Evolutionary conservation across 2,888 invertebrate species (phyloP).

Genomic region (Tetanocera ferruginea): DNA sequence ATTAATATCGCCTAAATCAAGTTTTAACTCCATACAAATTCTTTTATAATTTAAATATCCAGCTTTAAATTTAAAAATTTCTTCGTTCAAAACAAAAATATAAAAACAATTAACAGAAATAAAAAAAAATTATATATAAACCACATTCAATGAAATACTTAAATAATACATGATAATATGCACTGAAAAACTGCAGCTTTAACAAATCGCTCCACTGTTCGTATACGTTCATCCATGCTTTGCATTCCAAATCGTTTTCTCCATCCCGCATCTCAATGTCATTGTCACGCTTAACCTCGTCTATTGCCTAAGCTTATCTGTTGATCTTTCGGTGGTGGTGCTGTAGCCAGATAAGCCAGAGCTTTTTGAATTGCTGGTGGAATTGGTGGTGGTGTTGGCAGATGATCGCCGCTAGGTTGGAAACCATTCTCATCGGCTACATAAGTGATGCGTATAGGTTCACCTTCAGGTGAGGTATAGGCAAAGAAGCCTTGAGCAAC

Average conservation of each 20-base stretch:
- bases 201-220: not conserved
- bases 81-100: no score
- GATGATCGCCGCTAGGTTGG: slow-evolving; percentile 72
- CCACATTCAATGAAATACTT: not conserved
- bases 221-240: no score
- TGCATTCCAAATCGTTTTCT: not conserved
- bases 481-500: slow-evolving; percentile 76
- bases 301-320: slow-evolving; percentile 51
- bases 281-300: slow-evolving; percentile 56
- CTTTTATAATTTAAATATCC: no score
- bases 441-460: slow-evolving; percentile 74
- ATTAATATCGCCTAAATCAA: no score
- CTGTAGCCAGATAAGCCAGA: slow-evolving; percentile 76
- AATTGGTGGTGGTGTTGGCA: slow-evolving; percentile 76
- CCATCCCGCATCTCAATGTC: not conserved
- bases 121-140: not conserved
- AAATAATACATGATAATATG: not conserved
- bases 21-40: no score
- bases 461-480: slow-evolving; percentile 77
- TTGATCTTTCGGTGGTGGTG: slow-evolving; percentile 71
- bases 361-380: slow-evolving; percentile 79
- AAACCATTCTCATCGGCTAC: slow-evolving; percentile 80
- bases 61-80: no score
- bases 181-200: not conserved
- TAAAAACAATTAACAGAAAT: not conserved